Base-by-base conservation (phyloP, 2,113 vertebrate species). In the Sebastes schlegelii region DNA sequence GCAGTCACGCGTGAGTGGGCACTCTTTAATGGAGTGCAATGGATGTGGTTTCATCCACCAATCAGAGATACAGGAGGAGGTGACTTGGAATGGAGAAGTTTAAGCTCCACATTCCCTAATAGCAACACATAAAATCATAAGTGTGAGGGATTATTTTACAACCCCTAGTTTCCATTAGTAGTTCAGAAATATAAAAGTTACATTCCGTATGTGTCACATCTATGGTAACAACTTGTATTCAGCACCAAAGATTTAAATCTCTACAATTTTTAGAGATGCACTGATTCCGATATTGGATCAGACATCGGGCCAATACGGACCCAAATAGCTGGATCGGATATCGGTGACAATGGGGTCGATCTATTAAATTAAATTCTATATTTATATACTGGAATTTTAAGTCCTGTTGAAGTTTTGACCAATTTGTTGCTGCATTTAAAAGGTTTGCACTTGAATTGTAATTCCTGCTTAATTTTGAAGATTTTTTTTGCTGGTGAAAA, bases 1-100 rank as follows among this genome's bases (percentile, higher is more conserved):
- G 83, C 86, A 86, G 89, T 86, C 86, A 86, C 62, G 57, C 86
- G 63, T 89, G 83, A 92, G 86, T 75, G 85, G 86, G 74, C 86
- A 78, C 82, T 86, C 87, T 86, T 88, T 91, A 92, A 89, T 87
- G 87, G 89, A 88, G 79, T 63, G 82, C 89, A 82, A 78, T 89
- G 80, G 87, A 89, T 91, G 87, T 88, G 74, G 77, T 88, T 90
- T 91, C 58, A 68, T 70, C 66, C 83, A 54, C 79, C 72, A 86
- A 88, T 88, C 69, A 67, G 68, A 67, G 75, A 84, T 48, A 76
- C 71, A 68, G 74, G 34, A 74, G 65, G 78, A 79, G 57, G 77
- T 46, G 67, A 71, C 68, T 78, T 45, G 21, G 69, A 86, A 82
- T 82, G 72, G 58, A 80, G 63, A 75, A 83, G 74, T 85, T 70